Evolutionary conservation across 2,113 vertebrate genomes (phyloP), one percentile per base, ranked within the genome.

Genomic region (Ailurus styani): DNA sequence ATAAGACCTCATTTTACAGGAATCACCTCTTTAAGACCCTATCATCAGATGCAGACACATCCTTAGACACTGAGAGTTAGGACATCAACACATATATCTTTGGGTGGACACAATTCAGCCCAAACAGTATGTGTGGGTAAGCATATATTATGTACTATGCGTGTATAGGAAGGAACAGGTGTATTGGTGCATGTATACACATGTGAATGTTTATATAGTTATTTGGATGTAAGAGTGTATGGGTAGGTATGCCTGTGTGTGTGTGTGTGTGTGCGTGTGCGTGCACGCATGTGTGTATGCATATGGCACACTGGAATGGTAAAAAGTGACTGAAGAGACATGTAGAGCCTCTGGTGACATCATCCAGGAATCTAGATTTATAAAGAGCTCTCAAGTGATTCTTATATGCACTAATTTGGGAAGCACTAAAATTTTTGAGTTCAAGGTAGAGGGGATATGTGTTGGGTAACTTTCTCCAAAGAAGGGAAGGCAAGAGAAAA

Each of bases 251-350:
- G 21, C 9, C 14, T 54, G 14, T 21, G 52, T 31, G 3, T 10
- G 3, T 50, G 3, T 68, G 4, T n/a, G 1, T 12, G 7, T 37
- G 3, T 7, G 11, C 40, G 1, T 29, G 7, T 2, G 11, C 37
- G 5, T 81, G 11, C 34, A 11, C 25, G 23, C 12, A 3, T 12
- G 1, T 0, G 2, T 31, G 6, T 2, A 0, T 29, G 6, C 1
- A 13, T 68, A 20, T 14, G 3, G 17, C 45, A 70, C n/a, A 42
- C 15, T 83, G 23, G 1, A 79, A 79, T 40, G 27, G 57, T 27
- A 62, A 87, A 72, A 87, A 2, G 1, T 42, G 15, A 82, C 7
- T 82, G 0, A 87, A 73, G 23, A 54, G 5, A 62, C 11, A 52
- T 34, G 0, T 1, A 77, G 20, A 87, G 15, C 57, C 25, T 55